Evolutionary conservation across 1,140 invertebrate genomes (phyloP), one percentile per base, ranked within the genome.

Genomic region (Drosophila mojavensis): DNA sequence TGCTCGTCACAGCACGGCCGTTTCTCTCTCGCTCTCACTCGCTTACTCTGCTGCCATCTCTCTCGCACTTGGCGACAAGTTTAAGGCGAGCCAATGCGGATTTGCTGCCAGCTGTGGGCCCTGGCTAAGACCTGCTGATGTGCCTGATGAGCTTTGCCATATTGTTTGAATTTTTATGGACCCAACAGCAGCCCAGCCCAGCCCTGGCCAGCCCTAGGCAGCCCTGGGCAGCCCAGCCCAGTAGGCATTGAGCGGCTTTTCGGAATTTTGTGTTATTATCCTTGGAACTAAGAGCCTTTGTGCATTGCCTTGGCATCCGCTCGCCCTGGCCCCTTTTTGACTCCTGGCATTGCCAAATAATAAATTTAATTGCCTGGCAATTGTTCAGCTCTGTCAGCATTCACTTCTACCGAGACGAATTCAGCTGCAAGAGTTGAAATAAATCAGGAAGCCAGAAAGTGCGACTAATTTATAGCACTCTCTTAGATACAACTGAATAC

Each of bases 121-220:
- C 43, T 56, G 60, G 63, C 79, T 86, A 77, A 88, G 79, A 79
- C 79, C 75, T 67, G 80, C 65, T 86, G 76, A 88, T 83, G 83
- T 79, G 75, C 79, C 70, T 82, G 83, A 82, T 86, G 83, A 88
- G 76, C 76, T 88, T 84, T 79, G 73, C 69, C 73, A 73, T 83
- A 88, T 88, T 86, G 83, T 79, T 86, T 79, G 76, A 68, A 79
- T 86, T 79, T 88, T 88, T 70, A 77, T 74, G 50, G 43, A 69
- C 69, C 51, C 76, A 64, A 5, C 71, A 24, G 11, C 33, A n/a
- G 20, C 24, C 30, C 11, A 47, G 17, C 20, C 20, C 20, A 2
- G 1, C 1, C 20, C 20, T 24, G 20, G 20, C 2, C 20, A 24
- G 20, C 20, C 20, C 20, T n/a, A n/a, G 2, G 20, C 20, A 1